These are phyloP conservation scores for Macaria notata DNA, from an alignment of 2,888 invertebrate species.

Conservation along the genomic window DNA sequence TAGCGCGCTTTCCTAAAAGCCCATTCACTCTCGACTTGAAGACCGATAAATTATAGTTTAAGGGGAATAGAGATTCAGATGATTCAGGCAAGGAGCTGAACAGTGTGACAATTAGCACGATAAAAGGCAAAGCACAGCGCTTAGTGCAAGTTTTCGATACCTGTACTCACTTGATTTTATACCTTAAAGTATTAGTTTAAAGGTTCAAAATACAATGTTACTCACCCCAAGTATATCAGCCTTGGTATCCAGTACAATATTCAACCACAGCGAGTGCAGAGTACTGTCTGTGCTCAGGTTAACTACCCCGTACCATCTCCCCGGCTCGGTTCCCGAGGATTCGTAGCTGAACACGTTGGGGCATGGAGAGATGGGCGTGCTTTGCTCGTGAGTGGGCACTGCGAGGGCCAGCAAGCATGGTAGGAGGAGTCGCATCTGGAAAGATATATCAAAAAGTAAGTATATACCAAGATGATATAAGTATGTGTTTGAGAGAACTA, in stretches of 20 bases:
- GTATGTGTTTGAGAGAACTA: too few species aligned
- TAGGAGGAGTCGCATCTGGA: constrained; percentile 31
- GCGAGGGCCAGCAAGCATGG: constrained; percentile 46
- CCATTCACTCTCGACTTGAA: too few species aligned
- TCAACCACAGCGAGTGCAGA: constrained; percentile 82
- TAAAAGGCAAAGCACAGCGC: too few species aligned
- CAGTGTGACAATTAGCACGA: too few species aligned
- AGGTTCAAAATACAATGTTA: not conserved
- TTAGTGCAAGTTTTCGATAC: too few species aligned
- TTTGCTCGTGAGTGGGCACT: constrained; percentile 53
- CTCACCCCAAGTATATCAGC: constrained; percentile 84
- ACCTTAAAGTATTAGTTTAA: too few species aligned
- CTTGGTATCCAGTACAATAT: constrained; percentile 80
- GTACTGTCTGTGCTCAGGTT: constrained; percentile 80
- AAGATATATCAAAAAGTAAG: not conserved
- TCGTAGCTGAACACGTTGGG: constrained; percentile 83
- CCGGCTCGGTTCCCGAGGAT: constrained; percentile 74
- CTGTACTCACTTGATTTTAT: too few species aligned
- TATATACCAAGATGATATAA: too few species aligned
- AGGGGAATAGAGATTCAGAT: too few species aligned
- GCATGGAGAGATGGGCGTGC: constrained; percentile 77
- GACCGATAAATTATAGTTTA: too few species aligned
- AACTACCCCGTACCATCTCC: constrained; percentile 84
- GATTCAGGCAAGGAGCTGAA: too few species aligned
- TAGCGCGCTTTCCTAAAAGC: too few species aligned